These are phyloP conservation scores for Hofmannophila pseudospretella DNA, from an alignment of 2,888 invertebrate genomes.

Conservation along the genomic window DNA sequence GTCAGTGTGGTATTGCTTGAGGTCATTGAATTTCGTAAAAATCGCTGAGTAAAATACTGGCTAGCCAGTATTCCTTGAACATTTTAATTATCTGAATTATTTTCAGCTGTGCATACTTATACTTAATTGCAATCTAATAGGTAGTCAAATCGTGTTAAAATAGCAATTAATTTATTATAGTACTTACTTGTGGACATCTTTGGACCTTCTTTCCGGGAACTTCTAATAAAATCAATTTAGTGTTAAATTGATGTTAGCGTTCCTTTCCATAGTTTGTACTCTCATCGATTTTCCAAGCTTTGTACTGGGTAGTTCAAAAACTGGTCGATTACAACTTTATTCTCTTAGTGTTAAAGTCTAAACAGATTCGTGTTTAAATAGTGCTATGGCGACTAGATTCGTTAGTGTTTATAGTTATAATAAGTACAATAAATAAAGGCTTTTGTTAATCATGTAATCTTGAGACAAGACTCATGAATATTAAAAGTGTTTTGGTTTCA, in stretches of 20 bases:
- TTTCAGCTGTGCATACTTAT: no score
- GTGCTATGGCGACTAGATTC: conserved; percentile 76
- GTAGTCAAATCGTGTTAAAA: no score
- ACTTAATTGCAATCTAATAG: no score
- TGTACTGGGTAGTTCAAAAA: conserved; percentile 56
- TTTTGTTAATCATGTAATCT: conserved; percentile 65
- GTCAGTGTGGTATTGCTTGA: no score
- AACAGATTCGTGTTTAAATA: conserved; percentile 65
- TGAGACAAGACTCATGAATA: conserved; percentile 59
- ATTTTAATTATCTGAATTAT: no score
- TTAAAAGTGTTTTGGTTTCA: conserved; percentile 50
- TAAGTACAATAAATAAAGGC: conserved; percentile 62
- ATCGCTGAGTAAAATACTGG: no score
- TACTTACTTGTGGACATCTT: conserved; percentile 70
- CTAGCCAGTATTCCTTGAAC: no score
- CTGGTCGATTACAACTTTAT: conserved; percentile 26
- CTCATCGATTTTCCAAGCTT: conserved; percentile 42
- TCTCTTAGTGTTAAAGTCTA: conserved; percentile 46
- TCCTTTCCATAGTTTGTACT: conserved; percentile 58
- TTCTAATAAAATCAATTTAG: conserved; percentile 67
- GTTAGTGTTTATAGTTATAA: conserved; percentile 50
- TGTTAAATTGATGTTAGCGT: conserved; percentile 63
- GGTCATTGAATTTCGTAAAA: no score
- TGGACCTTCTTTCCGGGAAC: conserved; percentile 41
- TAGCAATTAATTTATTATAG: no score